Evolutionary conservation across 1,140 invertebrate species (phyloP).

Genomic region (Polypedilum pembai): DNA sequence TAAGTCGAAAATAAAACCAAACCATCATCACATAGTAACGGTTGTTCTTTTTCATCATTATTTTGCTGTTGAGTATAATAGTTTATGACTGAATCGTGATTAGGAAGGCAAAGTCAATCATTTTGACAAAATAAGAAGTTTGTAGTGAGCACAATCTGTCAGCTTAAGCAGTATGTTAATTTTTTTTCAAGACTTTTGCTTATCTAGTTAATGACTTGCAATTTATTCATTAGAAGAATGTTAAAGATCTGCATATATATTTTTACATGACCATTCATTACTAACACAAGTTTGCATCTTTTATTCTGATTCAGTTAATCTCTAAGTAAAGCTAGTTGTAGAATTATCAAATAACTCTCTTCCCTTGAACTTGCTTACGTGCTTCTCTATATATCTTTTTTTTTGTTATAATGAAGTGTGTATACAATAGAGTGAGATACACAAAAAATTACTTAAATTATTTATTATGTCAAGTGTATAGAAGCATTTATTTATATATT

Average conservation of each 20-base stretch:
- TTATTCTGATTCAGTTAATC: not conserved
- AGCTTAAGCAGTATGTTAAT: not conserved
- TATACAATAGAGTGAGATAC: not conserved
- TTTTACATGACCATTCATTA: not conserved
- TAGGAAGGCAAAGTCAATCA: not conserved
- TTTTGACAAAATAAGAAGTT: not conserved
- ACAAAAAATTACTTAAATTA: not conserved
- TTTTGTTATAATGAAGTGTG: conserved; percentile 9
- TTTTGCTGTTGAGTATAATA: not conserved
- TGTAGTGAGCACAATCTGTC: too few relatives aligned
- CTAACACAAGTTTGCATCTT: not conserved
- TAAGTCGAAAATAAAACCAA: too few relatives aligned
- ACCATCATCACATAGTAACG: too few relatives aligned
- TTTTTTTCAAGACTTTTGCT: not conserved
- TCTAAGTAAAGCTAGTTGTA: not conserved
- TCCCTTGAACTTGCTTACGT: conserved; percentile 20
- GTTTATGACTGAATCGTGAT: not conserved
- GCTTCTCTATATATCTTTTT: not conserved
- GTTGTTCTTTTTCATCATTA: too few relatives aligned
- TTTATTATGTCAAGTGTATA: not conserved
- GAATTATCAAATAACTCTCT: not conserved
- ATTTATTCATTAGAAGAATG: not conserved
- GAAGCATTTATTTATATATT: not conserved
- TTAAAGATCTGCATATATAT: not conserved
- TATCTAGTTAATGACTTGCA: not conserved